These are phyloP conservation scores for Ectemnius lituratus DNA, from an alignment of 2,888 invertebrate species.

Conservation along the genomic window DNA sequence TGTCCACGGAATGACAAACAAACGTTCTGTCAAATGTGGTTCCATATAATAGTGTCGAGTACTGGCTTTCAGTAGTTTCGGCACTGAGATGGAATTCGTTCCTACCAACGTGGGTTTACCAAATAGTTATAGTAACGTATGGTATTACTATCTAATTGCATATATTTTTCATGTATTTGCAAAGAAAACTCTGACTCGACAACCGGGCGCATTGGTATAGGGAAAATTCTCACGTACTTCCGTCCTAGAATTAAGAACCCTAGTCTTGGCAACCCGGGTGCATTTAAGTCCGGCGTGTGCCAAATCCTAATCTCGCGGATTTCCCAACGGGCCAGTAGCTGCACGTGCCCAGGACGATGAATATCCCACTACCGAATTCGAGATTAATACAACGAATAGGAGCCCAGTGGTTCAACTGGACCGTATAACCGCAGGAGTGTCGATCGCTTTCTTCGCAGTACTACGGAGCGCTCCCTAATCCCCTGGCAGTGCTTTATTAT, in stretches of 20 bases:
- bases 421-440: neutral
- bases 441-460: neutral
- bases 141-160: no score
- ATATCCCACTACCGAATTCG: constrained; percentile 28
- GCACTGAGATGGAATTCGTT: no score
- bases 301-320: constrained; percentile 61
- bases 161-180: no score
- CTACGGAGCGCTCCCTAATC: neutral
- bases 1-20: no score
- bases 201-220: neutral
- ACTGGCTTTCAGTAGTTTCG: no score
- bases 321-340: constrained; percentile 56
- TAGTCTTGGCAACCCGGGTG: constrained; percentile 13
- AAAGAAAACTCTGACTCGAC: no score
- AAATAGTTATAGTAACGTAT: no score
- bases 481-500: neutral
- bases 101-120: no score
- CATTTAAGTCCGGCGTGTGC: constrained; percentile 52
- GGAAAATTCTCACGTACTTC: constrained; percentile 17
- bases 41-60: no score
- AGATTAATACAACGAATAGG: constrained; percentile 22
- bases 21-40: no score
- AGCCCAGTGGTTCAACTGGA: constrained; percentile 13
- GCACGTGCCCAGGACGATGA: constrained; percentile 50
- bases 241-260: constrained; percentile 23